phyloP scores from a whole-genome alignment of 2,888 invertebrate species.

The Griposia aprilina region DNA sequence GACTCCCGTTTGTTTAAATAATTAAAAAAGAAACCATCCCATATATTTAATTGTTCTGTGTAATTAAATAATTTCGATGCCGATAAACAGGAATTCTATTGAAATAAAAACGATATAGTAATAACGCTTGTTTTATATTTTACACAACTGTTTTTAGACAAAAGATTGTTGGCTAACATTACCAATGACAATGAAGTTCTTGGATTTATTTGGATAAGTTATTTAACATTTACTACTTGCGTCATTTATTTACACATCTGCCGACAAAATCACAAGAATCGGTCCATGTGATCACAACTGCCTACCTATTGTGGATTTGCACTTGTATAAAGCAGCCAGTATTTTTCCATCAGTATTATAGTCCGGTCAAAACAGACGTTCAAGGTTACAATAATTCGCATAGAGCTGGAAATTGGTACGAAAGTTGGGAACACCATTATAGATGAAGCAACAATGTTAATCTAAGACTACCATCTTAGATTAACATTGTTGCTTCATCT shows the following conservation, averaged over 20 bases:
- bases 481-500: no score
- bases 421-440: no score
- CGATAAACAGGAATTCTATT: slow-evolving; percentile 21
- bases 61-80: slow-evolving; percentile 8
- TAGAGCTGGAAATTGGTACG: no score
- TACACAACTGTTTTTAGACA: background rate
- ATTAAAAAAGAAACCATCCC: no score
- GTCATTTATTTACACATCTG: slow-evolving; percentile 20
- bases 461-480: no score
- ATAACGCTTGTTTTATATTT: slow-evolving; percentile 5
- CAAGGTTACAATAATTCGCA: no score
- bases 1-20: no score
- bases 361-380: no score
- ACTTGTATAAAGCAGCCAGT: slow-evolving; percentile 14
- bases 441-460: no score
- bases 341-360: slow-evolving; percentile 20
- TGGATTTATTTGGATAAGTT: background rate
- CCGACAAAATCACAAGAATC: slow-evolving; percentile 12
- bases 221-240: slow-evolving; percentile 2
- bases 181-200: background rate
- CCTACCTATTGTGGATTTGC: slow-evolving; percentile 3
- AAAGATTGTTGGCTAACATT: background rate
- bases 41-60: slow-evolving; percentile 7
- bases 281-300: background rate
- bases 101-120: slow-evolving; percentile 19